A percentile compares a stretch with the other conserved stretches of the same genome.
Conservation (phyloP, 2,113 vertebrate genomes). For the Choloepus hoffmanni region DNA sequence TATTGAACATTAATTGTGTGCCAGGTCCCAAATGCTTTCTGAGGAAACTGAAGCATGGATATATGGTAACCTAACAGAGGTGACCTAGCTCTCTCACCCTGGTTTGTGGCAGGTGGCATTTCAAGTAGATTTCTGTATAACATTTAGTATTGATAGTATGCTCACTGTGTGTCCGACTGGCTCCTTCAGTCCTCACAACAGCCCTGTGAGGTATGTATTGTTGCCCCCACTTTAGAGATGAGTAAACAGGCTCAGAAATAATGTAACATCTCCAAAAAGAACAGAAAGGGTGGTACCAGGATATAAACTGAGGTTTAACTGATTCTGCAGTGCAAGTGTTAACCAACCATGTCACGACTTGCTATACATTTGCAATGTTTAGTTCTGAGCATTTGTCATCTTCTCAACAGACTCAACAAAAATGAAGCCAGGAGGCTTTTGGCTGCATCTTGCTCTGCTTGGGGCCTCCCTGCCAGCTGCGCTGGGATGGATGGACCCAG, state of each 20-base stretch:
- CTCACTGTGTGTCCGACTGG: background rate
- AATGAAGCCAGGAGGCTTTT: slow-evolving; percentile 91
- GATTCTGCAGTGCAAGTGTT: background rate
- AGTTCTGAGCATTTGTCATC: slow-evolving; percentile 61
- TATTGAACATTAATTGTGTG: background rate
- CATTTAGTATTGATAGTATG: background rate
- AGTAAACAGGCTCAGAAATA: background rate
- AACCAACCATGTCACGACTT: background rate
- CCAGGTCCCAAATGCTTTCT: background rate
- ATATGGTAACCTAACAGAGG: background rate
- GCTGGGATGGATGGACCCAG: slow-evolving; percentile 88
- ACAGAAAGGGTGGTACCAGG: background rate
- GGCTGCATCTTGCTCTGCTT: slow-evolving; percentile 89
- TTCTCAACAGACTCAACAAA: slow-evolving; percentile 85
- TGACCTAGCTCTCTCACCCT: background rate
- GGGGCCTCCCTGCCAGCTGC: slow-evolving; percentile 85
- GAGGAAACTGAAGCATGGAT: background rate
- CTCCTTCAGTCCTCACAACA: background rate
- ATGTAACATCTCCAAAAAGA: background rate
- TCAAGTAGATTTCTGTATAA: background rate
- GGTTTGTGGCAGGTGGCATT: background rate
- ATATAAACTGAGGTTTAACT: background rate
- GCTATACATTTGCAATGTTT: background rate
- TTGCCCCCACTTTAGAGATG: background rate
- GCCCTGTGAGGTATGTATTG: rapidly evolving